These are phyloP conservation scores for Vanessa atalanta DNA, from an alignment of 1,140 invertebrate species.

Conservation along the genomic window DNA sequence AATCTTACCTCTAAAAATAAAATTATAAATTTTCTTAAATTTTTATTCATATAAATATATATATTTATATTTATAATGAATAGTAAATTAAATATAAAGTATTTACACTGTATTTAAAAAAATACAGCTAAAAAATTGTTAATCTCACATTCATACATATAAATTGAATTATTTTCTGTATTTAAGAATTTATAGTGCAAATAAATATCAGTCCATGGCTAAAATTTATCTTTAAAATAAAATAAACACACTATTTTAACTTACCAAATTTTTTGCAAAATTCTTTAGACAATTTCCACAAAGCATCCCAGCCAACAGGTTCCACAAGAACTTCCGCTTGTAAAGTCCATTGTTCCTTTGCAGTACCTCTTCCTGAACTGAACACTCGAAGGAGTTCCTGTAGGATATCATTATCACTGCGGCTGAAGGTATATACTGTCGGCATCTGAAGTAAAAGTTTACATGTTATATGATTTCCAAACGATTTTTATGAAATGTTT, in stretches of 20 bases:
- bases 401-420: slow-evolving; percentile 65
- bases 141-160: too few species aligned
- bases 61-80: neutral
- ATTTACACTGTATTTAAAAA: too few species aligned
- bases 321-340: slow-evolving; percentile 70
- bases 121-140: too few species aligned
- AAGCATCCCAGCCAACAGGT: slow-evolving; percentile 71
- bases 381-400: slow-evolving; percentile 67
- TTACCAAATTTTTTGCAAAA: slow-evolving; percentile 75
- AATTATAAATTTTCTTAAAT: neutral
- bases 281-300: slow-evolving; percentile 74
- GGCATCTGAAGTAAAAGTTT: slow-evolving; percentile 51
- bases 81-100: too few species aligned
- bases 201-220: neutral
- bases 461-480: neutral
- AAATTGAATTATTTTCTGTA: too few species aligned
- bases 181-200: too few species aligned
- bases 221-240: neutral
- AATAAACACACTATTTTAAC: slow-evolving; percentile 10
- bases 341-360: slow-evolving; percentile 66
- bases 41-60: neutral
- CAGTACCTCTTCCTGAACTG: slow-evolving; percentile 57
- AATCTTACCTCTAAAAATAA: slow-evolving; percentile 62
- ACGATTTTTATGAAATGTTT: too few species aligned
- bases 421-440: slow-evolving; percentile 63